Conservation (phyloP, 1,140 invertebrate species). For the Lasioglossum baleicum region DNA sequence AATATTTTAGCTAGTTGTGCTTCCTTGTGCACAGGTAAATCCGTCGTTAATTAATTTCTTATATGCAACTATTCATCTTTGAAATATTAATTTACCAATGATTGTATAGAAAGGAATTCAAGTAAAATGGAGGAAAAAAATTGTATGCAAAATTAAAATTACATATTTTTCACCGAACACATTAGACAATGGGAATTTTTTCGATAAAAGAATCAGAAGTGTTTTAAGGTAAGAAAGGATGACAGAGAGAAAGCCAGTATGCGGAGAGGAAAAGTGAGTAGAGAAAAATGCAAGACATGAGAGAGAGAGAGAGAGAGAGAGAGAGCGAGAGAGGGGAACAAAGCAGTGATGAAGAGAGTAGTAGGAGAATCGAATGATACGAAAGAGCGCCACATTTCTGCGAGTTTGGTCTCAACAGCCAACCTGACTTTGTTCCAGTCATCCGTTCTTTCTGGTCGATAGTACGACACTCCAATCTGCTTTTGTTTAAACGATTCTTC, state of each 20-base stretch:
- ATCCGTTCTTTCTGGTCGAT: conserved; percentile 52
- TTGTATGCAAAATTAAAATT: conserved; percentile 21
- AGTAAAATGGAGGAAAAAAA: conserved; percentile 26
- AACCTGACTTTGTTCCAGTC: conserved; percentile 37
- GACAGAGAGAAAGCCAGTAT: conserved; percentile 48
- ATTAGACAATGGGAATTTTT: neutral
- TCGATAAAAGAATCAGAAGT: conserved; percentile 23
- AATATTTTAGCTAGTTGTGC: too few species aligned
- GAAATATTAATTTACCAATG: conserved; percentile 8
- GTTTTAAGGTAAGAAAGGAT: conserved; percentile 25
- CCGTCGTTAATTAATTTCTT: too few species aligned
- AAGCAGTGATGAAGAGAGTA: conserved; percentile 33
- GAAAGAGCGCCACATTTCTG: conserved; percentile 58
- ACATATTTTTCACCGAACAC: neutral
- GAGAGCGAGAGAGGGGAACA: conserved; percentile 7
- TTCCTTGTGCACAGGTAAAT: too few species aligned
- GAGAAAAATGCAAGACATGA: conserved; percentile 3
- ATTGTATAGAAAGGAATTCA: conserved; percentile 37
- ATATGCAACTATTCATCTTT: too few species aligned
- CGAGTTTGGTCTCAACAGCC: conserved; percentile 50
- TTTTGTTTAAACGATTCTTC: neutral
- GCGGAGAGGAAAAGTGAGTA: conserved; percentile 35
- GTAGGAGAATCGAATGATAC: conserved; percentile 50
- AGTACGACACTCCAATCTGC: conserved; percentile 17
- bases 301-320: conserved; percentile 22